A percentile compares a stretch with the other conserved stretches of the same genome.
These are phyloP conservation scores for Bambusicola thoracicus DNA, from an alignment of 2,113 vertebrate genomes.

Conservation along the genomic window DNA sequence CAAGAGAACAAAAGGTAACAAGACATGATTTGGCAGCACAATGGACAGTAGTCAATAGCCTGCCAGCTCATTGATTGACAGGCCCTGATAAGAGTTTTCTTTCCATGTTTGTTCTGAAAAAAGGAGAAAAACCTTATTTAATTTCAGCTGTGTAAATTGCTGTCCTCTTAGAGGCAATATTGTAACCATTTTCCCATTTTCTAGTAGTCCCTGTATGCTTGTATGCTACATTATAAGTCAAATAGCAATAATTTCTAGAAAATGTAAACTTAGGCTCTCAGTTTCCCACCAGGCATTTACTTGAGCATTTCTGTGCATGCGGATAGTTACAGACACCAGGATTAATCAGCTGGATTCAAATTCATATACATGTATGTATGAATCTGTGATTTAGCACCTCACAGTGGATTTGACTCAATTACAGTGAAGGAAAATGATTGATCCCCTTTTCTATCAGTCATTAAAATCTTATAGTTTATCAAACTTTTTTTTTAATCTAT, in stretches of 20 bases:
- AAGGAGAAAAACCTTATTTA: background rate
- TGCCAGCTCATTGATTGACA: background rate
- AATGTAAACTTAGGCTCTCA: background rate
- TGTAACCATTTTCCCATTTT: background rate
- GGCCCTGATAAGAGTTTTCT: background rate
- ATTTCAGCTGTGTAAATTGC: background rate
- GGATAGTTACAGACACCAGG: background rate
- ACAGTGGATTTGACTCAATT: background rate
- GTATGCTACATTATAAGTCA: background rate
- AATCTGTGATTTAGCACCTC: background rate
- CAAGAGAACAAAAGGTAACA: background rate
- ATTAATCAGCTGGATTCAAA: background rate
- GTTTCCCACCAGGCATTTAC: background rate
- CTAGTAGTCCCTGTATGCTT: background rate
- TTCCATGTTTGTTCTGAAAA: background rate
- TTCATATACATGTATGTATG: background rate
- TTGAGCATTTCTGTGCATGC: background rate
- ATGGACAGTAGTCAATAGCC: background rate
- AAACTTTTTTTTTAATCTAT: background rate
- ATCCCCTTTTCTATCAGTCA: background rate
- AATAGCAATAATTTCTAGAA: background rate
- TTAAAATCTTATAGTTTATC: background rate
- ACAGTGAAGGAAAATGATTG: background rate
- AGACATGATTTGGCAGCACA: rapidly evolving
- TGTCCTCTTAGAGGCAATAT: background rate